phyloP scores from a whole-genome alignment of 2,888 invertebrate genomes.

The Lypha dubia region DNA sequence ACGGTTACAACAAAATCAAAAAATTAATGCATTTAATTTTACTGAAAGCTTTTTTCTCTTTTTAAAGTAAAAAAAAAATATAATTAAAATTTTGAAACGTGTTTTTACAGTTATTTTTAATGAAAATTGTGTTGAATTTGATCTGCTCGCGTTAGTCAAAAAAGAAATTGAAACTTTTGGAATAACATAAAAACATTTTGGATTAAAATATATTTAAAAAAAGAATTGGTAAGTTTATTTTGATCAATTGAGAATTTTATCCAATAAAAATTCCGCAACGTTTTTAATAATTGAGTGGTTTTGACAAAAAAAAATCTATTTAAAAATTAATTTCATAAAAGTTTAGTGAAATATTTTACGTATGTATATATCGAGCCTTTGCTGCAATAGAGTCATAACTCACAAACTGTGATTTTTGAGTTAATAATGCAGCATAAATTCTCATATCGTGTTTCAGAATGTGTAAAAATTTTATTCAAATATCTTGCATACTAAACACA shows the following conservation, averaged over 20 bases:
- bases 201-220: conserved; percentile 22
- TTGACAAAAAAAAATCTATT: too few species aligned
- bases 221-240: conserved; percentile 31
- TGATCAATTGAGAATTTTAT: neutral
- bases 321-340: too few species aligned
- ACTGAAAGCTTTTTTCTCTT: neutral
- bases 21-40: conserved; percentile 5
- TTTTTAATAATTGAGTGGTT: too few species aligned
- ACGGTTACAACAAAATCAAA: conserved; percentile 42
- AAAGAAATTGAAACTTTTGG: neutral
- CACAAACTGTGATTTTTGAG: too few species aligned
- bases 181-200: conserved; percentile 22
- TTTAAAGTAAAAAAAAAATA: neutral
- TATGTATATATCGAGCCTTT: too few species aligned
- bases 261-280: too few species aligned
- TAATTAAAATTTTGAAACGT: neutral
- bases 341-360: too few species aligned
- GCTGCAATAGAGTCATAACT: too few species aligned
- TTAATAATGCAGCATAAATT: too few species aligned
- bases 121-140: conserved; percentile 7
- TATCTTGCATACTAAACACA: too few species aligned
- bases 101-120: conserved; percentile 1
- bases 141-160: neutral
- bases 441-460: too few species aligned
- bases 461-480: too few species aligned